Evolutionary conservation across 1,140 invertebrate genomes (phyloP), one percentile per base, ranked within the genome.

Genomic region (Brachionus rotundiformis): DNA sequence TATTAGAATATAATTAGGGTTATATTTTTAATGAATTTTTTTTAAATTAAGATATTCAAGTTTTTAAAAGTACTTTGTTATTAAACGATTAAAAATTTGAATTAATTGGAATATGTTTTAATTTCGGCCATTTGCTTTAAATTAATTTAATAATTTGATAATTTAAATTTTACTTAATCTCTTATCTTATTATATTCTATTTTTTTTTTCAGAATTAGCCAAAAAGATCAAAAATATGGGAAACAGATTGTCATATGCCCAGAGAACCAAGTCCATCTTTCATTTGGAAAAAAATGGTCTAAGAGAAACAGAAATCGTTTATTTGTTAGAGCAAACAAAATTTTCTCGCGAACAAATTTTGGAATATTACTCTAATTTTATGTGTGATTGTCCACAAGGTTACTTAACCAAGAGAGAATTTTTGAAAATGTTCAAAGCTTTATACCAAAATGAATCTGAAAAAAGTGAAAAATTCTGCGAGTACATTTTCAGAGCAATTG

Each of bases 401-500:
- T 44, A 25, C 27, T 44, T 73, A 27, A 73, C 68, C 8, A 73
- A 73, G 25, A 41, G 25, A 44, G 8, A 73, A 44, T 73, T 73
- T 73, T 10, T 73, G 19, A 44, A 16, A 47, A 73, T 73, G 16
- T 73, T 73, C 19, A 73, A 44, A 73, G 39, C 36, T 13, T 11
- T 73, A 19, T 25, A 29, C 19, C 19, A 73, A 44, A 16, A 16
- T 19, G 19, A 13, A 44, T 41, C 7, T 44, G 19, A 23, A 23
- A 73, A 73, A 25, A 41, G 36, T 11, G 68, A 73, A 27, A 73
- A 73, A 73, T 73, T 73, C 44, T 73, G 68, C 41, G 68, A 73
- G 27, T 73, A 73, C 41, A 25, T 73, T 13, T 73, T 73, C 36
- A 73, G n/a, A 44, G 68, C 68, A 4, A 44, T 73, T 3, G 68